Conservation (phyloP, 2,113 vertebrate species). For the Phyllostomus hastatus region DNA sequence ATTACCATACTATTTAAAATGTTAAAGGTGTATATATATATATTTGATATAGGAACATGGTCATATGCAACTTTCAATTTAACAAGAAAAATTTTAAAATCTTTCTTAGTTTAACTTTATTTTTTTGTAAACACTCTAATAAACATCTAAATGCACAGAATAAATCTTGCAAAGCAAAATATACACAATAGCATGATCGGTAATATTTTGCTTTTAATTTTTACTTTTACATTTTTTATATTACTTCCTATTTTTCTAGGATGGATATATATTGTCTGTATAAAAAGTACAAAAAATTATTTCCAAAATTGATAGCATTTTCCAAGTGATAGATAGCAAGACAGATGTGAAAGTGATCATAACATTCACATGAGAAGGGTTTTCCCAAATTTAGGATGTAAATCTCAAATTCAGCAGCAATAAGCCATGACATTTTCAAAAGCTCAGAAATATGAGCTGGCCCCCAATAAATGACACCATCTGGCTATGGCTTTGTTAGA, state of each 20-base stretch:
- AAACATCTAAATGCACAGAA: not conserved
- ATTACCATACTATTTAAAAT: not conserved
- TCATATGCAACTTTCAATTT: not conserved
- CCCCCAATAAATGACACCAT: constrained; percentile 69
- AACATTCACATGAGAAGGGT: not conserved
- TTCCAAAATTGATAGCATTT: constrained; percentile 13
- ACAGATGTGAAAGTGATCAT: not conserved
- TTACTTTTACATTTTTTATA: not conserved
- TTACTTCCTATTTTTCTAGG: not conserved
- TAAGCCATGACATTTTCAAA: constrained; percentile 65
- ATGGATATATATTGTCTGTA: not conserved
- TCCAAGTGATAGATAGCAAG: constrained; percentile 34
- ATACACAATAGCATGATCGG: not conserved
- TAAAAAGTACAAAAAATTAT: not conserved
- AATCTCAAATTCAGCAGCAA: constrained; percentile 45
- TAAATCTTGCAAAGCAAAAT: not conserved
- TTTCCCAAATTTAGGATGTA: constrained; percentile 46
- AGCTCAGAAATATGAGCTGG: constrained; percentile 59
- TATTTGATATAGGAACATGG: not conserved
- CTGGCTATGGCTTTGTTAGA: constrained; percentile 63
- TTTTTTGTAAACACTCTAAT: not conserved
- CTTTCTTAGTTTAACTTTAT: not conserved
- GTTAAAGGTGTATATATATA: not conserved
- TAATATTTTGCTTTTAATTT: not conserved
- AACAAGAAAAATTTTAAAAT: not conserved